phyloP scores from a whole-genome alignment of 2,113 vertebrate species.

The Caloenas nicobarica region DNA sequence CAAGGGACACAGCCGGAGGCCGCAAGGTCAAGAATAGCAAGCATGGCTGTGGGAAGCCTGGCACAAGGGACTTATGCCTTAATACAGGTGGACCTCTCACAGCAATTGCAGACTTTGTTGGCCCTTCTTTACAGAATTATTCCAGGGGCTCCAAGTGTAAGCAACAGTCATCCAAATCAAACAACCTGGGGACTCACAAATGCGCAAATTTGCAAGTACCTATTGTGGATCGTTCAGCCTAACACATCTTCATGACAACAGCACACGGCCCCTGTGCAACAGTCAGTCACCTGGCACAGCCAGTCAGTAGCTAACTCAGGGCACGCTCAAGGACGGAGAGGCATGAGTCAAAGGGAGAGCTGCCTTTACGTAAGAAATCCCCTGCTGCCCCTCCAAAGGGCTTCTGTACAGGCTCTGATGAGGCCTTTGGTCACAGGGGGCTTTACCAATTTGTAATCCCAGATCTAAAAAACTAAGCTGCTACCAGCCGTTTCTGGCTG shows the following conservation, averaged over 20 bases:
- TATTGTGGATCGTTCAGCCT: neutral
- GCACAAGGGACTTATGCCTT: neutral
- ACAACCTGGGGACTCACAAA: neutral
- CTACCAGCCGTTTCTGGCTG: neutral
- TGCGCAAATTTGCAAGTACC: neutral
- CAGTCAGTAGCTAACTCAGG: neutral
- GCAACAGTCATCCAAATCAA: neutral
- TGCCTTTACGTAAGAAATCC: neutral
- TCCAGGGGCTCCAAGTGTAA: neutral
- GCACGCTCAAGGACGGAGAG: neutral
- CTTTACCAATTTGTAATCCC: neutral
- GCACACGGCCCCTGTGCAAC: neutral
- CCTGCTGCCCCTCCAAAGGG: neutral
- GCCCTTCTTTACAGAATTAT: neutral
- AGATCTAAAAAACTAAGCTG: neutral
- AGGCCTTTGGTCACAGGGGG: neutral
- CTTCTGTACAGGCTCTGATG: neutral
- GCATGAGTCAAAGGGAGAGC: neutral
- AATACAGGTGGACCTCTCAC: neutral
- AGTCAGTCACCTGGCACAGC: neutral
- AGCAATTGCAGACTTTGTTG: neutral
- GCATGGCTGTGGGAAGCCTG: neutral
- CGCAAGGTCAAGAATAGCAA: rapidly evolving
- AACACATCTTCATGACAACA: neutral
- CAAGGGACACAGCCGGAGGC: neutral